Evolutionary conservation across 2,888 invertebrate genomes (phyloP).

Genomic region (Empis livida): DNA sequence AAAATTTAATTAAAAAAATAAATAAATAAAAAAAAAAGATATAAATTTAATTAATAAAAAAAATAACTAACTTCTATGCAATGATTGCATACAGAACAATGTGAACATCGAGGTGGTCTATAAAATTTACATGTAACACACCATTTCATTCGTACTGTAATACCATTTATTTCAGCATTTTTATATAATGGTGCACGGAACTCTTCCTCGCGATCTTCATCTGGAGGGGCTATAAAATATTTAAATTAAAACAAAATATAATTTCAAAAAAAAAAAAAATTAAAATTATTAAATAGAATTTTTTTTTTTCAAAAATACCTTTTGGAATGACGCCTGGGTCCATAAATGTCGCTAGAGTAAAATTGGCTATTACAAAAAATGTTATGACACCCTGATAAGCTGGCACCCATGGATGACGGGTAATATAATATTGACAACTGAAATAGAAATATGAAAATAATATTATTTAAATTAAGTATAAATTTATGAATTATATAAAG

Average conservation of each 20-base stretch:
- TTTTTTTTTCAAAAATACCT: constrained; percentile 46
- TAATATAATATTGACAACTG: constrained; percentile 80
- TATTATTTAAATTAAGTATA: too few relatives aligned
- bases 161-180: constrained; percentile 95
- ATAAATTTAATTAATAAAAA: background rate
- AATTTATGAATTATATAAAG: too few relatives aligned
- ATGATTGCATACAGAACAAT: constrained; percentile 98
- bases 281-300: background rate
- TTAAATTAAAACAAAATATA: constrained; percentile 5
- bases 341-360: constrained; percentile 98
- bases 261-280: background rate
- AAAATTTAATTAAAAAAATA: background rate
- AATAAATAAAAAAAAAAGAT: background rate
- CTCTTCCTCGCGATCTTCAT: constrained; percentile 96
- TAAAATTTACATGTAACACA: constrained; percentile 99
- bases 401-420: constrained; percentile 76
- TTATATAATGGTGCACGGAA: constrained; percentile 92
- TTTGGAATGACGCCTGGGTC: constrained; percentile 97
- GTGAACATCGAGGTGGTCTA: constrained; percentile 95
- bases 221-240: constrained; percentile 64
- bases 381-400: constrained; percentile 89
- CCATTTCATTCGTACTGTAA: constrained; percentile 99
- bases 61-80: constrained; percentile 73
- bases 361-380: constrained; percentile 96
- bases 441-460: constrained; percentile 19